Percentiles rank a stretch among this genome's conserved stretches.
phyloP scores from a whole-genome alignment of 2,113 vertebrate genomes.

The Embiotoca jacksoni region DNA sequence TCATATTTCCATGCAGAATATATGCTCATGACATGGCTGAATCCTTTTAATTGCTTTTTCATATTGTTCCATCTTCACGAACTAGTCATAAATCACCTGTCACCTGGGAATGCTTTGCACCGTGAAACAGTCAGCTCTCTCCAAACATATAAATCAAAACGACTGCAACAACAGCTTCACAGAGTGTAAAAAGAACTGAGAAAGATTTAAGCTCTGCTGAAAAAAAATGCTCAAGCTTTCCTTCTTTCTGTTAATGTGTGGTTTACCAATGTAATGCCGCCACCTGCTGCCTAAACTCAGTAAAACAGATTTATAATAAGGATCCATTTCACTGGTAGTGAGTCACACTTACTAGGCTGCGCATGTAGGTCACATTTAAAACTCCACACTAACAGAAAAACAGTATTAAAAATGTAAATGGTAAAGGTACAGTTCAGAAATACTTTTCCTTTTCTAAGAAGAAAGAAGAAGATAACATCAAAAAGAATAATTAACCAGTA shows the following conservation, averaged over 20 bases:
- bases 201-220: background rate
- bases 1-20: background rate
- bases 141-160: conserved; percentile 26
- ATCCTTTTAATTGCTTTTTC: background rate
- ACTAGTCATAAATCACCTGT: conserved; percentile 6
- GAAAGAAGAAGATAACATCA: background rate
- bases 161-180: background rate
- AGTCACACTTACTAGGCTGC: background rate
- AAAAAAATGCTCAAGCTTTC: conserved; percentile 3
- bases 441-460: no score
- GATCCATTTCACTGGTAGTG: background rate
- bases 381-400: no score
- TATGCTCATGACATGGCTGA: background rate
- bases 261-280: conserved; percentile 66
- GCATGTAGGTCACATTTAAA: background rate
- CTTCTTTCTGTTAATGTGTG: background rate
- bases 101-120: conserved; percentile 4
- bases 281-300: conserved; percentile 61
- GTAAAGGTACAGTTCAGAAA: no score
- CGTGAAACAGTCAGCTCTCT: conserved; percentile 23
- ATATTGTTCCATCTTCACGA: background rate
- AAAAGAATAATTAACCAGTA: background rate
- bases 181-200: background rate
- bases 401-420: no score
- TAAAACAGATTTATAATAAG: background rate